These are phyloP conservation scores for Oryzias curvinotus DNA, from an alignment of 2,113 vertebrate genomes.

Conservation along the genomic window DNA sequence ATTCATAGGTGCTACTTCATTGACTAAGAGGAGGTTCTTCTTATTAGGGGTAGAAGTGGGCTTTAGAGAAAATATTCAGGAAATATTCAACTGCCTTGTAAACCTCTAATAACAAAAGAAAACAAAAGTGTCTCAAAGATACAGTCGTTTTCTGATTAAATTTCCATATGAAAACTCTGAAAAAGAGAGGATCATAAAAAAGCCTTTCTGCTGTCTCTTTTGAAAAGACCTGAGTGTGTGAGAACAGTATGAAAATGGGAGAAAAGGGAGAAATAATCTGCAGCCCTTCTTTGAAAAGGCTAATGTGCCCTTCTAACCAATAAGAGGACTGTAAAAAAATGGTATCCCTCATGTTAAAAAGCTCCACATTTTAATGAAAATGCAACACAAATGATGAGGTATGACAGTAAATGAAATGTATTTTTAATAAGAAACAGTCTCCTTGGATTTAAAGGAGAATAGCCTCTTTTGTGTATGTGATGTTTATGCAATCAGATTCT, in stretches of 20 bases:
- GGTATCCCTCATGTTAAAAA: constrained; percentile 54
- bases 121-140: constrained; percentile 7
- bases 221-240: constrained; percentile 43
- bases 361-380: constrained; percentile 59
- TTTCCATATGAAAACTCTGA: constrained; percentile 30
- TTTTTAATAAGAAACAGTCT: constrained; percentile 61
- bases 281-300: constrained; percentile 43
- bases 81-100: background rate
- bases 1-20: too few relatives aligned
- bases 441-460: constrained; percentile 4
- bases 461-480: too few relatives aligned
- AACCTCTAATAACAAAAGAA: background rate
- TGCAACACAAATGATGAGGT: constrained; percentile 61
- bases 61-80: background rate
- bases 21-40: background rate
- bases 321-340: constrained; percentile 56
- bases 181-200: constrained; percentile 26
- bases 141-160: background rate
- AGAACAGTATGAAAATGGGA: constrained; percentile 46
- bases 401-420: constrained; percentile 61
- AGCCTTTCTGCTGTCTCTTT: constrained; percentile 37
- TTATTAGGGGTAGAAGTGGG: too few relatives aligned
- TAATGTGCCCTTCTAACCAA: constrained; percentile 60
- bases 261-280: constrained; percentile 59
- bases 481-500: too few relatives aligned